Evolutionary conservation across 2,113 vertebrate genomes (phyloP).

Genomic region (Cromileptes altivelis): DNA sequence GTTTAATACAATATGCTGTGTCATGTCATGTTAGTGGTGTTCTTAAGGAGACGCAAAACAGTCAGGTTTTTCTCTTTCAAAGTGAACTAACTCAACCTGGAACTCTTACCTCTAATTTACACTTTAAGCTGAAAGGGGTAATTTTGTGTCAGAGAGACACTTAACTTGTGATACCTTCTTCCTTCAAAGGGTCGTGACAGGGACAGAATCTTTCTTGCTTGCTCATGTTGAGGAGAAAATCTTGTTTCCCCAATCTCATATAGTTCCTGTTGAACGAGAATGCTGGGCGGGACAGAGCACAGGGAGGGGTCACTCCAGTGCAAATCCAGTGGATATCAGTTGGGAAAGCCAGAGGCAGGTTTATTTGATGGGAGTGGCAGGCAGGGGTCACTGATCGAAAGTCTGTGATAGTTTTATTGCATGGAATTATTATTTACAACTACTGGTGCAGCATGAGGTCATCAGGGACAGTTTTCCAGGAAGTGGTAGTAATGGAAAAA

Average conservation of each 20-base stretch:
- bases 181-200: background rate
- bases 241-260: slow-evolving; percentile 18
- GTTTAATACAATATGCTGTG: background rate
- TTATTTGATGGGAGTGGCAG: slow-evolving; percentile 16
- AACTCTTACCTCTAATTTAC: slow-evolving; percentile 21
- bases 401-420: slow-evolving; percentile 1
- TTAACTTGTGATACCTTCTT: background rate
- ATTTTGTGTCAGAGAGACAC: slow-evolving; percentile 1
- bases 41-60: background rate
- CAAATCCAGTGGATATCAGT: slow-evolving; percentile 1
- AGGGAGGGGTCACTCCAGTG: slow-evolving; percentile 6
- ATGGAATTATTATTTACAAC: slow-evolving; percentile 11
- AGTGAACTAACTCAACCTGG: slow-evolving; percentile 7
- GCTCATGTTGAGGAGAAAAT: background rate
- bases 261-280: slow-evolving; percentile 43
- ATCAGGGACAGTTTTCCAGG: slow-evolving; percentile 23
- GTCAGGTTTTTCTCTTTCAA: background rate
- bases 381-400: slow-evolving; percentile 9
- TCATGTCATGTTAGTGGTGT: background rate
- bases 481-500: slow-evolving; percentile 36
- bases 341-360: background rate
- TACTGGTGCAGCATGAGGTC: slow-evolving; percentile 16
- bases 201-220: background rate
- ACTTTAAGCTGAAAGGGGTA: background rate
- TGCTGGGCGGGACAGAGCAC: background rate